Evolutionary conservation across 2,797 vertebrate genomes (phyloP).

Genomic region (Borostomias antarcticus): DNA sequence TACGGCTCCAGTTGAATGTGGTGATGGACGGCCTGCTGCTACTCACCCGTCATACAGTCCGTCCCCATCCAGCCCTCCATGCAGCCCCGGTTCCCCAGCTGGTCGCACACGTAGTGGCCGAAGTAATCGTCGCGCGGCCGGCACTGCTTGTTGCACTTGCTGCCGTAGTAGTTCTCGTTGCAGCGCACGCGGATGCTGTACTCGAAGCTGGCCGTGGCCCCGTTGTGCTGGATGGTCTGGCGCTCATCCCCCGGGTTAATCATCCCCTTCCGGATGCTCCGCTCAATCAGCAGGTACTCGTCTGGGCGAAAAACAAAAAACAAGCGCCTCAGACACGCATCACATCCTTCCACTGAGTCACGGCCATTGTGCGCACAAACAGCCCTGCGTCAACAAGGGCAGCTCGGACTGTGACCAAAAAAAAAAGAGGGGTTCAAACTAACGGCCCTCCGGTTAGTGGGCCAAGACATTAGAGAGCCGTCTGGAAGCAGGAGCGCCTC

Average conservation of each 20-base stretch:
- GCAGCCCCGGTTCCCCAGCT: constrained; percentile 87
- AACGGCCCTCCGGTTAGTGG: constrained; percentile 21
- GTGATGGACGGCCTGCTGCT: neutral
- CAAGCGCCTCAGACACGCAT: neutral
- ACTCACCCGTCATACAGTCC: constrained; percentile 86
- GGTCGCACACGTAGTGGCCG: constrained; percentile 91
- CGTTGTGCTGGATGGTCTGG: constrained; percentile 79
- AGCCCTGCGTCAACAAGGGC: constrained; percentile 23
- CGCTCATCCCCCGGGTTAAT: constrained; percentile 89
- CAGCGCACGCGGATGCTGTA: constrained; percentile 89
- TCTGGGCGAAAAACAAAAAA: constrained; percentile 53
- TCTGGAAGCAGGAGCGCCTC: neutral
- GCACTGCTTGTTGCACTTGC: constrained; percentile 92
- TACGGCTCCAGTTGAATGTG: neutral
- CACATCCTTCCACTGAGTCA: neutral
- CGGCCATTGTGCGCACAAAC: neutral
- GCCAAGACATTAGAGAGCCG: no score
- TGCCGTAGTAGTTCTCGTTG: constrained; percentile 89
- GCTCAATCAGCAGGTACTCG: constrained; percentile 86
- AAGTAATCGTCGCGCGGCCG: constrained; percentile 91
- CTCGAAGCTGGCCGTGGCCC: constrained; percentile 78
- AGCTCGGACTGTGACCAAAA: neutral
- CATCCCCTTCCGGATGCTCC: constrained; percentile 85
- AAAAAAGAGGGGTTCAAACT: constrained; percentile 36
- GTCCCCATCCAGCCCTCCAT: constrained; percentile 92